phyloP scores from a whole-genome alignment of 2,888 invertebrate species.

The Monopis laevigella region DNA sequence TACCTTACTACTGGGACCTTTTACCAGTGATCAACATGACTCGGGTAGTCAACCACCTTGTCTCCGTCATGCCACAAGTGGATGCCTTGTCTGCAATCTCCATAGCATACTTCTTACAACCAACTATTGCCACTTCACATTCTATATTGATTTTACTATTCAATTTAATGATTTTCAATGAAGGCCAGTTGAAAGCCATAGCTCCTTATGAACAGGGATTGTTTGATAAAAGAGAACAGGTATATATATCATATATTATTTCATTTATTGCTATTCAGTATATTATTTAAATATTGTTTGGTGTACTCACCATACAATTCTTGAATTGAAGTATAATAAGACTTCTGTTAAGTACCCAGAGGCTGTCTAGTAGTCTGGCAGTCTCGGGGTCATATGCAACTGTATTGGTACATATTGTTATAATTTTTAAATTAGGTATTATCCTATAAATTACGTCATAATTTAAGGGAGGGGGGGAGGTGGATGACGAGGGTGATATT shows the following conservation, averaged over 20 bases:
- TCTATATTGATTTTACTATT: constrained; percentile 37
- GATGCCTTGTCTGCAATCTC: constrained; percentile 22
- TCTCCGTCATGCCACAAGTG: constrained; percentile 31
- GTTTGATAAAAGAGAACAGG: constrained; percentile 30
- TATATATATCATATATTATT: constrained; percentile 14
- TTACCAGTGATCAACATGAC: constrained; percentile 48
- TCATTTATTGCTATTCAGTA: not conserved
- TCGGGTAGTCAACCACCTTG: constrained; percentile 37
- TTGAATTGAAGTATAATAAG: no score
- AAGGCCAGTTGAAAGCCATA: constrained; percentile 32
- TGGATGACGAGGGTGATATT: no score
- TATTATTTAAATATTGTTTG: not conserved
- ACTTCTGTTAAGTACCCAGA: no score
- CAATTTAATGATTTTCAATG: constrained; percentile 42
- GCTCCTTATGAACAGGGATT: constrained; percentile 39
- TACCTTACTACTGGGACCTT: constrained; percentile 44
- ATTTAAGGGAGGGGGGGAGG: no score
- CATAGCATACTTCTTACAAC: constrained; percentile 42
- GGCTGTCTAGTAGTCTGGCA: not conserved
- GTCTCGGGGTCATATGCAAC: not conserved
- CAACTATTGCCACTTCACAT: constrained; percentile 28
- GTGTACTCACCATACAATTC: no score
- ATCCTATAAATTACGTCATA: no score
- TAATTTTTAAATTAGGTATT: not conserved
- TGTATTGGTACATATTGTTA: no score